Evolutionary conservation across 2,113 vertebrate species (phyloP).

Genomic region (Athene noctua): DNA sequence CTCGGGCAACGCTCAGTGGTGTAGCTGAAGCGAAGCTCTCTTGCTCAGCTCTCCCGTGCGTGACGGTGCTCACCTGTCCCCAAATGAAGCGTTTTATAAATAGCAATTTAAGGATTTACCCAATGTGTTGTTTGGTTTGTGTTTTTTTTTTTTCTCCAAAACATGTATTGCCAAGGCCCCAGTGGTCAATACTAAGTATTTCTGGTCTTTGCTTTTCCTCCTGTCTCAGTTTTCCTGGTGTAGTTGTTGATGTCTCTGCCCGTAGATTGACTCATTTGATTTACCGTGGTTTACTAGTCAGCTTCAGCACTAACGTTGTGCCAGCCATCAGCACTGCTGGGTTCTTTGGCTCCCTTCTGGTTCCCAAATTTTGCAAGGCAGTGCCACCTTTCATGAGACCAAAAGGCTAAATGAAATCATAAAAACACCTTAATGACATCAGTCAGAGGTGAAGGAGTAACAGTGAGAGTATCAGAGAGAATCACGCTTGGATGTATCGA

Average conservation of each 20-base stretch:
- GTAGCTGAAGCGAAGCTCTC: background rate
- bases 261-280: background rate
- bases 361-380: background rate
- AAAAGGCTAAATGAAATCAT: background rate
- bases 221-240: background rate
- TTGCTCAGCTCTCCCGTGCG: no score
- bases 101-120: background rate
- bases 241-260: background rate
- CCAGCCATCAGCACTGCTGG: background rate
- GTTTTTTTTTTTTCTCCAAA: background rate
- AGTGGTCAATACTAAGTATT: background rate
- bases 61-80: background rate
- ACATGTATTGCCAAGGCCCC: background rate
- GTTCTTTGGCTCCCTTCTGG: no score
- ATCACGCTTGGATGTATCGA: rapidly evolving
- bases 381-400: background rate
- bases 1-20: rapidly evolving
- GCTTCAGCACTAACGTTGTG: background rate
- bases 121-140: background rate
- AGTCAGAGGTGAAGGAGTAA: background rate
- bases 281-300: background rate
- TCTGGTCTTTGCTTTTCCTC: background rate
- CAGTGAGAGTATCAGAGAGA: background rate
- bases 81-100: background rate
- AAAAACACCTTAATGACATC: background rate